Evolutionary conservation across 2,113 vertebrate genomes (phyloP).

Genomic region (Rynchops niger): DNA sequence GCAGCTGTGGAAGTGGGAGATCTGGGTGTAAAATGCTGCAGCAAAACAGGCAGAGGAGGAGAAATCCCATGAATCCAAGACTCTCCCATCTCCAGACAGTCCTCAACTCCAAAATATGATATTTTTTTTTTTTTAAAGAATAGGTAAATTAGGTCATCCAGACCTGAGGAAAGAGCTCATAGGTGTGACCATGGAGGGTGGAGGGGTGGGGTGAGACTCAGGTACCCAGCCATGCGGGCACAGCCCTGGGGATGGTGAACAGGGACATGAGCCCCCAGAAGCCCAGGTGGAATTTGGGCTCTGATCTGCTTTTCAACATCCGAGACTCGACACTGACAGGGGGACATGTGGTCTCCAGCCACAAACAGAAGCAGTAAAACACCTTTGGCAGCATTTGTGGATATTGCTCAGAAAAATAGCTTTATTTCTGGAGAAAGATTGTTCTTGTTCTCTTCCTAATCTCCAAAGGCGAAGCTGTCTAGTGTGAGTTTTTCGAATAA

Average conservation of each 20-base stretch:
- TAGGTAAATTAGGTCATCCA: too few species aligned
- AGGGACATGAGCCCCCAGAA: rapidly evolving
- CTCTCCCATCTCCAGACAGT: background rate
- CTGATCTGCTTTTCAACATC: background rate
- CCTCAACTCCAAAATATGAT: background rate
- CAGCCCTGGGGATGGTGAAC: background rate
- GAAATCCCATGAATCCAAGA: background rate
- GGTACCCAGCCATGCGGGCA: too few species aligned
- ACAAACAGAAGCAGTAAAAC: rapidly evolving
- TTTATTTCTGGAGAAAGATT: background rate
- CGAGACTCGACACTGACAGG: rapidly evolving
- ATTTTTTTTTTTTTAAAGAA: background rate
- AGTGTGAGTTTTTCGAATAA: background rate
- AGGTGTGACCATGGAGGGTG: background rate
- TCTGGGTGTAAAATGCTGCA: background rate
- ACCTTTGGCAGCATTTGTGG: background rate
- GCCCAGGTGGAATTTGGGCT: rapidly evolving
- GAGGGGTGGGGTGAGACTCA: background rate
- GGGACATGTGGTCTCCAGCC: rapidly evolving
- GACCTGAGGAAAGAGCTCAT: background rate
- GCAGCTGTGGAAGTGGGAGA: background rate
- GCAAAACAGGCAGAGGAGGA: background rate
- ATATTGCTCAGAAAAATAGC: background rate
- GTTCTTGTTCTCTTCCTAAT: background rate
- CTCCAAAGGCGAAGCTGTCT: background rate